Conservation (phyloP, 2,797 vertebrate genomes). For the Gymnothorax javanicus region DNA sequence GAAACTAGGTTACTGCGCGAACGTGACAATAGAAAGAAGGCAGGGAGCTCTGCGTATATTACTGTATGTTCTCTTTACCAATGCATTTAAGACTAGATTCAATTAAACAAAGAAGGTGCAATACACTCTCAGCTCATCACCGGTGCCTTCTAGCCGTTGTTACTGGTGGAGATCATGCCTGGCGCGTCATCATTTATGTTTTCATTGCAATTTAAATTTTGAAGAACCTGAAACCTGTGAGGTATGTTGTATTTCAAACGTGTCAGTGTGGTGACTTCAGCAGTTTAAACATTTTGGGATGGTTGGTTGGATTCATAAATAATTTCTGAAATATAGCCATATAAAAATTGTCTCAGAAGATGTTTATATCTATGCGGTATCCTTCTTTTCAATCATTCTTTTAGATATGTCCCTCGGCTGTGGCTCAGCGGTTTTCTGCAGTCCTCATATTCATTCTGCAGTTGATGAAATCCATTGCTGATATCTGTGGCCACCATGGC, state of each 20-base stretch:
- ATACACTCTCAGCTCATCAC: not conserved
- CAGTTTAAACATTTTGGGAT: not conserved
- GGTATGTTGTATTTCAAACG: not conserved
- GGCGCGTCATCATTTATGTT: not conserved
- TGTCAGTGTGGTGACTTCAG: not conserved
- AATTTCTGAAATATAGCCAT: not conserved
- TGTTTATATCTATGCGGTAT: not conserved
- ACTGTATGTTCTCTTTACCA: too few relatives aligned
- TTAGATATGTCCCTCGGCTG: not conserved
- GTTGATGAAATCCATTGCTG: not conserved
- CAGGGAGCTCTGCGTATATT: not conserved
- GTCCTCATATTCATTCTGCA: not conserved
- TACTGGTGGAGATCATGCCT: not conserved
- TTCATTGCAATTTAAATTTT: not conserved
- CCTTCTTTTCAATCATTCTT: not conserved
- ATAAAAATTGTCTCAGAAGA: not conserved
- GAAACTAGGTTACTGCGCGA: not conserved
- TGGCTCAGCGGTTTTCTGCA: not conserved
- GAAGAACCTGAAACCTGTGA: not conserved
- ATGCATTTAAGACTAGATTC: not conserved
- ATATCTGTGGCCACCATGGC: not conserved
- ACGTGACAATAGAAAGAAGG: not conserved
- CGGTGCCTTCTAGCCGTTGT: not conserved
- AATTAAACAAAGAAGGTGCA: not conserved
- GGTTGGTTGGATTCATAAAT: not conserved